phyloP scores from a whole-genome alignment of 2,797 vertebrate species.

The Tolypeutes matacus region DNA sequence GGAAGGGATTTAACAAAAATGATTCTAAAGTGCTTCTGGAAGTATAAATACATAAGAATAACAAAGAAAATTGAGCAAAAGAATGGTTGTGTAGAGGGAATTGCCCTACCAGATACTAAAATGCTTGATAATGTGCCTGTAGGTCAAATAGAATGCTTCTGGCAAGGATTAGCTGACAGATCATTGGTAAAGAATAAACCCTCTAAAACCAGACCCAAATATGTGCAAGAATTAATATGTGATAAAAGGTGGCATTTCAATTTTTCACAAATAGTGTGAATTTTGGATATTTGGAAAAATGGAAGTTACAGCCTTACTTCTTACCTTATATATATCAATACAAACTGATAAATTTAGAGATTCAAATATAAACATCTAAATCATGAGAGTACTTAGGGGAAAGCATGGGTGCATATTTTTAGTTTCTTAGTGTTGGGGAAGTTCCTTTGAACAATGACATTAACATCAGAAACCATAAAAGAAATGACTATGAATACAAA shows the following conservation, averaged over 20 bases:
- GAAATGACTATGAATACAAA: slow-evolving; percentile 6
- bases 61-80: not conserved
- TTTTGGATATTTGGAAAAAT: slow-evolving; percentile 19
- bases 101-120: slow-evolving; percentile 28
- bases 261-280: not conserved
- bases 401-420: slow-evolving; percentile 22
- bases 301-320: not conserved
- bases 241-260: not conserved
- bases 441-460: not conserved
- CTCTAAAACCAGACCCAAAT: not conserved
- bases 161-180: not conserved
- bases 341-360: slow-evolving; percentile 14
- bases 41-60: slow-evolving; percentile 56
- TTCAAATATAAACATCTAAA: slow-evolving; percentile 34
- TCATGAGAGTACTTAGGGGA: slow-evolving; percentile 20
- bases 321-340: not conserved
- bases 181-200: not conserved
- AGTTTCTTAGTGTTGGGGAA: not conserved
- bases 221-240: not conserved
- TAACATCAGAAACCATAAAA: slow-evolving; percentile 1
- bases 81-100: not conserved
- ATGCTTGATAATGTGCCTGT: not conserved
- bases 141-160: not conserved
- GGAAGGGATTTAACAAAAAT: slow-evolving; percentile 52
- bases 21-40: slow-evolving; percentile 52